Percentiles rank a stretch among this genome's conserved stretches.
phyloP scores from a whole-genome alignment of 2,888 invertebrate species.

The Gisinianus flammeolus region DNA sequence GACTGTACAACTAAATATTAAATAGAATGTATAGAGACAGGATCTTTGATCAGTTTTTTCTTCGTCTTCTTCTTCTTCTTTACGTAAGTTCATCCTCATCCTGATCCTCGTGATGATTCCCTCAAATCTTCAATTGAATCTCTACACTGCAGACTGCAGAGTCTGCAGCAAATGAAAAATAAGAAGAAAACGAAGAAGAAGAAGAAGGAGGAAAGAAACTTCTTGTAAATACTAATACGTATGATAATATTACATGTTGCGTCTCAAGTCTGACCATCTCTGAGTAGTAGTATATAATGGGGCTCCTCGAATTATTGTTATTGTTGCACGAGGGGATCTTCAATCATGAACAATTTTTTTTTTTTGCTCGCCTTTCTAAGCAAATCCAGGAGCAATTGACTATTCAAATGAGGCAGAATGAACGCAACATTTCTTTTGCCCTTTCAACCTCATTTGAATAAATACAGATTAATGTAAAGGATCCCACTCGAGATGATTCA shows the following conservation, averaged over 20 bases:
- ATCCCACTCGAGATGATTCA: neutral
- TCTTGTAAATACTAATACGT: no score
- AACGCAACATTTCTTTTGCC: slow-evolving; percentile 18
- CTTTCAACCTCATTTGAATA: slow-evolving; percentile 27
- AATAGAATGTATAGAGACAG: neutral
- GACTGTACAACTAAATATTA: no score
- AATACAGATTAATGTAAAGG: slow-evolving; percentile 16
- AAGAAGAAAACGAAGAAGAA: no score
- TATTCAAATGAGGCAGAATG: slow-evolving; percentile 25
- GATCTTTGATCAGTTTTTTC: no score
- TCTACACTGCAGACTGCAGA: no score
- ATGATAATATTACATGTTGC: no score
- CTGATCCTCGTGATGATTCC: neutral
- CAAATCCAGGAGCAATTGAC: slow-evolving; percentile 18
- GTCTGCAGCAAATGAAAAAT: no score
- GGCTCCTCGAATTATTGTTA: slow-evolving; percentile 24
- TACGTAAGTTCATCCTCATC: neutral
- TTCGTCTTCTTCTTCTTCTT: neutral
- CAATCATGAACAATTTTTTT: slow-evolving; percentile 27
- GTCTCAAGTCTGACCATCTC: no score
- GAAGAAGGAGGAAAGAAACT: no score
- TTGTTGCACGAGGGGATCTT: neutral
- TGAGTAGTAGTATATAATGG: neutral
- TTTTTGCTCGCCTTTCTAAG: slow-evolving; percentile 26
- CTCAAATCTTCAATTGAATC: neutral